Evolutionary conservation across 2,888 invertebrate genomes (phyloP).

Genomic region (Terebella lapidaria): DNA sequence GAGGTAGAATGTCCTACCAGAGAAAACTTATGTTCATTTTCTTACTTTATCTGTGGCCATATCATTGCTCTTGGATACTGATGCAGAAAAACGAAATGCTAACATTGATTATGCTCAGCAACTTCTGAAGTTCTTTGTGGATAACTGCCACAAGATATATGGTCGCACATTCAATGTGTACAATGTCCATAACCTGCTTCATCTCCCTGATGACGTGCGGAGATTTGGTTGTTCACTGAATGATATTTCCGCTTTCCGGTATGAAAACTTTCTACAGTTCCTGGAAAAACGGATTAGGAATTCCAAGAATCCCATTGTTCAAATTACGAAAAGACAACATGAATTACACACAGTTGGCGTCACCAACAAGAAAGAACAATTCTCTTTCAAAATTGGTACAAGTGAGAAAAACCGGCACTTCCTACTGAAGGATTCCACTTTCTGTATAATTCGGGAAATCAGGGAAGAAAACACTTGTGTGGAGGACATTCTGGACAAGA

Average conservation of each 20-base stretch:
- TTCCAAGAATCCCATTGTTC: slow-evolving; percentile 10
- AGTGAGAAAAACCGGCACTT: slow-evolving; percentile 1
- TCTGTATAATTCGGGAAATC: background rate
- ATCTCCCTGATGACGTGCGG: slow-evolving; percentile 13
- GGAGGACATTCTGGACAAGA: background rate
- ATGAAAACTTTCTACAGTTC: slow-evolving; percentile 14
- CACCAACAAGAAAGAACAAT: background rate
- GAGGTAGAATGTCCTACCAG: slow-evolving; percentile 25
- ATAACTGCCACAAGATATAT: slow-evolving; percentile 4
- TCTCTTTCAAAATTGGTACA: background rate
- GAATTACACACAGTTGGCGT: slow-evolving; percentile 2
- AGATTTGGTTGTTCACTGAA: slow-evolving; percentile 8
- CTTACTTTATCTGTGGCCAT: slow-evolving; percentile 27
- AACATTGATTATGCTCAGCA: slow-evolving; percentile 8
- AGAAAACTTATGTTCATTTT: slow-evolving; percentile 26
- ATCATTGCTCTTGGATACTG: slow-evolving; percentile 20
- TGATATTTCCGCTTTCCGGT: slow-evolving; percentile 13
- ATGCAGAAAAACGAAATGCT: background rate
- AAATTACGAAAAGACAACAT: slow-evolving; percentile 8
- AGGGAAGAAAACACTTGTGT: background rate
- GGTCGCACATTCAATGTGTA: too few species aligned
- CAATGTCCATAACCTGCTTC: slow-evolving; percentile 18
- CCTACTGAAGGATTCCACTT: background rate
- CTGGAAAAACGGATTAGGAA: slow-evolving; percentile 12
- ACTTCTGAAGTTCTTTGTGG: slow-evolving; percentile 14